phyloP scores from a whole-genome alignment of 2,888 invertebrate species.

The Drosophila borborema region DNA sequence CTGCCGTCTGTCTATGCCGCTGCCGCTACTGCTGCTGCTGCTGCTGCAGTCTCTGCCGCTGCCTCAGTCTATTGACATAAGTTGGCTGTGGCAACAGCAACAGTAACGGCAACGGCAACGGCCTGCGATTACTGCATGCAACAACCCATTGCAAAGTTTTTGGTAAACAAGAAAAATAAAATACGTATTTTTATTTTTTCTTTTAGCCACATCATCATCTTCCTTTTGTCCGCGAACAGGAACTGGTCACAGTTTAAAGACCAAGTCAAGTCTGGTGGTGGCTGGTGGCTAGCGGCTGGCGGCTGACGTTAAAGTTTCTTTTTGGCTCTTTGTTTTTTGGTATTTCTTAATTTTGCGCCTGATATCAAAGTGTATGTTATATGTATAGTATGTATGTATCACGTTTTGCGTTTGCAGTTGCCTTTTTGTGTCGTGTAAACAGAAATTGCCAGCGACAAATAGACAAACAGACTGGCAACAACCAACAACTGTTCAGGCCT shows the following conservation, averaged over 20 bases:
- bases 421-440: conserved; percentile 71
- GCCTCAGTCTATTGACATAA: conserved; percentile 68
- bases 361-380: conserved; percentile 28
- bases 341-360: conserved; percentile 66
- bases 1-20: conserved; percentile 43
- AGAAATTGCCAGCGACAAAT: conserved; percentile 56
- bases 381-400: conserved; percentile 12
- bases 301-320: conserved; percentile 59
- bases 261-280: conserved; percentile 27
- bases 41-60: not conserved
- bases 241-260: conserved; percentile 69
- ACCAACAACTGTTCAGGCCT: conserved; percentile 47
- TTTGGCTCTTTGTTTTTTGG: conserved; percentile 49
- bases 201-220: conserved; percentile 68
- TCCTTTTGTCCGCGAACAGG: conserved; percentile 78
- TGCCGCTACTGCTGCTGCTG: conserved; percentile 18
- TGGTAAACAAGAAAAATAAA: conserved; percentile 46
- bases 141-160: conserved; percentile 49
- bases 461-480: conserved; percentile 48
- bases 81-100: conserved; percentile 50
- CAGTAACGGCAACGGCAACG: conserved; percentile 34
- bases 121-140: conserved; percentile 66
- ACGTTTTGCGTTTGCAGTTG: conserved; percentile 51
- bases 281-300: conserved; percentile 25
- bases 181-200: conserved; percentile 39